Conservation (phyloP, 2,888 invertebrate species). For the Globia sparganii region DNA sequence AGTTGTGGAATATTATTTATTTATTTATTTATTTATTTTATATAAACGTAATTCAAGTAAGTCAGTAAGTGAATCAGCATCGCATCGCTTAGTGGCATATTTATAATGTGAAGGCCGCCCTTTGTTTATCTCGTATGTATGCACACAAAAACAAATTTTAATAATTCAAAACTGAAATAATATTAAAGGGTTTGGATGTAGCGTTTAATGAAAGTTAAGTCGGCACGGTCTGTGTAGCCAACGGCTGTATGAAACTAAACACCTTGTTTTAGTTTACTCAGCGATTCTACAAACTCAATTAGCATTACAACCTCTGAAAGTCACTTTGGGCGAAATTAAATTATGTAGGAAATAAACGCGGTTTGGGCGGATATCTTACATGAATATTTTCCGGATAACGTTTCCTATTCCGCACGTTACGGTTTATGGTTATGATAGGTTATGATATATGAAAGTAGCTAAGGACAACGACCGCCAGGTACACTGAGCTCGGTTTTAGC, state of each 20-base stretch:
- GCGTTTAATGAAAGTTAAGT: conserved; percentile 77
- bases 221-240: conserved; percentile 73
- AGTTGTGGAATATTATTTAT: too few species aligned
- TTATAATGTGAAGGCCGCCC: conserved; percentile 31
- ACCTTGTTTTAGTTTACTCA: conserved; percentile 82
- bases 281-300: conserved; percentile 84
- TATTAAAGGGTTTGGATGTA: conserved; percentile 77
- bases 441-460: conserved; percentile 49
- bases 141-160: conserved; percentile 60
- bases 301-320: conserved; percentile 80
- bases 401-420: conserved; percentile 50
- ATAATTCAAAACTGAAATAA: conserved; percentile 66
- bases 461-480: conserved; percentile 30
- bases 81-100: conserved; percentile 31
- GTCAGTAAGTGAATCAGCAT: conserved; percentile 51
- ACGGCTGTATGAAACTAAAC: conserved; percentile 80
- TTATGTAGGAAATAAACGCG: conserved; percentile 67
- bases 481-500: conserved; percentile 11
- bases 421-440: conserved; percentile 51
- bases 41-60: conserved; percentile 44
- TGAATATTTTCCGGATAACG: conserved; percentile 52
- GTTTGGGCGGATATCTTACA: conserved; percentile 61
- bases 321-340: conserved; percentile 75
- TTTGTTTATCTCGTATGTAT: conserved; percentile 44
- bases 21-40: too few species aligned